A percentile compares a stretch with the other conserved stretches of the same genome.
Conservation (phyloP, 2,797 vertebrate genomes). For the Psittacula echo region DNA sequence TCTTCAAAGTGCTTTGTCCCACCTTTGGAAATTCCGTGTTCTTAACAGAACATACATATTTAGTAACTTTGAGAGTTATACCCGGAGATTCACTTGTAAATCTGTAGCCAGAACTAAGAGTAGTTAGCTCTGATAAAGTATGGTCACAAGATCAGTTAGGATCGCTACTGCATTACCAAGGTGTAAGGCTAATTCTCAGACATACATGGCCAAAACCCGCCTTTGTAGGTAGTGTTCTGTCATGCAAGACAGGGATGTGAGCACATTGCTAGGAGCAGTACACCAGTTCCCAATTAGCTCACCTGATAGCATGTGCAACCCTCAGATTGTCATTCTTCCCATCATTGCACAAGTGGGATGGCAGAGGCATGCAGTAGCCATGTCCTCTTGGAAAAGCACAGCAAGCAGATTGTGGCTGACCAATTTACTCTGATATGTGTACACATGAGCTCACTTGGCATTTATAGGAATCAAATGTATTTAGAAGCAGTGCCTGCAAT, state of each 20-base stretch:
- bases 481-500: not conserved
- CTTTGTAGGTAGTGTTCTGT: not conserved
- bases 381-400: not conserved
- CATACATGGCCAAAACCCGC: rapidly evolving
- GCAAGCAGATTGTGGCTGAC: not conserved
- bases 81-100: not conserved
- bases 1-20: not conserved
- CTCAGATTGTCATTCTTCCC: not conserved
- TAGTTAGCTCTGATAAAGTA: not conserved
- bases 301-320: no score
- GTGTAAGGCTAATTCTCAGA: not conserved
- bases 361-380: not conserved
- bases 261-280: not conserved
- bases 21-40: not conserved
- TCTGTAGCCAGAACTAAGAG: not conserved
- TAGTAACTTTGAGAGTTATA: not conserved
- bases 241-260: not conserved
- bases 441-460: not conserved
- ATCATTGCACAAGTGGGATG: not conserved
- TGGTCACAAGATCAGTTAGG: not conserved
- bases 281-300: not conserved
- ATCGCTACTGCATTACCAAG: not conserved
- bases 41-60: not conserved
- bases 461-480: not conserved
- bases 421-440: not conserved